Conservation (phyloP, 2,113 vertebrate species). For the Dromas ardeola region DNA sequence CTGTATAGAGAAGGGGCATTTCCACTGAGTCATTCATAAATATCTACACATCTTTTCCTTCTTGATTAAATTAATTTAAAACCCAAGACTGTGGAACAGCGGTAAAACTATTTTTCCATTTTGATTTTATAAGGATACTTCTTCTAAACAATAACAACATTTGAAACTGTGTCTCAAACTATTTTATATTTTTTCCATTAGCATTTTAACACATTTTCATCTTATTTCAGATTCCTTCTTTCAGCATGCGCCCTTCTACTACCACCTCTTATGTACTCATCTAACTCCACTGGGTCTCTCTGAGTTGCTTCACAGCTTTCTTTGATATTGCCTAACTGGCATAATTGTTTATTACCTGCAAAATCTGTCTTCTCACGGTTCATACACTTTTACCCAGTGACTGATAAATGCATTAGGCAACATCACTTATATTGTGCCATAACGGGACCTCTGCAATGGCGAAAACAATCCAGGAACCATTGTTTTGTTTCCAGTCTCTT, state of each 20-base stretch:
- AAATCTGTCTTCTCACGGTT: not conserved
- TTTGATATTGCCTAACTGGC: not conserved
- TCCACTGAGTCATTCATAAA: not conserved
- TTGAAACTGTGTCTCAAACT: not conserved
- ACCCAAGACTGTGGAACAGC: not conserved
- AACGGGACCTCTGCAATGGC: not conserved
- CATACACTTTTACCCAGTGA: not conserved
- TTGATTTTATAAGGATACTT: not conserved
- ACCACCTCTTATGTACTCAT: not conserved
- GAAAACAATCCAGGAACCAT: not conserved
- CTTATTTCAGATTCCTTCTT: not conserved
- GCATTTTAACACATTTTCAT: not conserved
- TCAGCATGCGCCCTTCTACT: not conserved
- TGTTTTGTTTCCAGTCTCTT: not conserved
- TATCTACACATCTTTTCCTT: not conserved
- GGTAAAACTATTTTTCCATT: not conserved
- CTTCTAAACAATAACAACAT: not conserved
- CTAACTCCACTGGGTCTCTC: not conserved
- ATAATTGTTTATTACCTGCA: not conserved
- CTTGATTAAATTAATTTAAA: not conserved
- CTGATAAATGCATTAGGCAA: not conserved
- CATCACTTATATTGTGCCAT: not conserved
- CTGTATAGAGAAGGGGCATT: not conserved
- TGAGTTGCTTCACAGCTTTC: not conserved
- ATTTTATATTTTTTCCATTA: not conserved